These are phyloP conservation scores for Gadopsis bispinosus DNA, from an alignment of 2,797 vertebrate species.

Conservation along the genomic window DNA sequence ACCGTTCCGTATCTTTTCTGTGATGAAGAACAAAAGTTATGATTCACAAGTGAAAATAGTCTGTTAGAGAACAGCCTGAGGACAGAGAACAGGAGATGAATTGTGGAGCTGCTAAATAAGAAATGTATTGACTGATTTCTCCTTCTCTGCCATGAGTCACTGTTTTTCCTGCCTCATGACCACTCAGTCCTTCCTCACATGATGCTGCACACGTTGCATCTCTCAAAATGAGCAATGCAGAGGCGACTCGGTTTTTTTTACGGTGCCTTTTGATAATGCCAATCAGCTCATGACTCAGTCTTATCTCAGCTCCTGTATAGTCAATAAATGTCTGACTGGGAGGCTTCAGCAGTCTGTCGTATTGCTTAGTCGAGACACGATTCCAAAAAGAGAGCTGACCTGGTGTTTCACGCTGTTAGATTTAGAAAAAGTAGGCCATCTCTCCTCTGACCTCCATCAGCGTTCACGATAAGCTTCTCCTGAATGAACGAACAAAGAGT, in stretches of 20 bases:
- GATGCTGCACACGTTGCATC: conserved; percentile 16
- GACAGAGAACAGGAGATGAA: conserved; percentile 23
- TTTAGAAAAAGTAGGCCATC: conserved; percentile 67
- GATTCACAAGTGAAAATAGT: conserved; percentile 36
- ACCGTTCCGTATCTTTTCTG: conserved; percentile 6
- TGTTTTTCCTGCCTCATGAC: conserved; percentile 40
- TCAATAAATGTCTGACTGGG: conserved; percentile 30
- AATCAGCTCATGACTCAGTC: conserved; percentile 13
- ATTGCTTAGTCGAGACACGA: conserved; percentile 41
- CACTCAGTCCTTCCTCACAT: neutral
- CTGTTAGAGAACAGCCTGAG: conserved; percentile 18
- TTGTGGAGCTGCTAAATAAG: conserved; percentile 33
- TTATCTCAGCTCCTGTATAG: conserved; percentile 14
- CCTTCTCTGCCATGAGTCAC: conserved; percentile 26
- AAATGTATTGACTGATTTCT: conserved; percentile 29
- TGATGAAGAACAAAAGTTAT: conserved; percentile 11
- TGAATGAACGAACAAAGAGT: conserved; percentile 40
- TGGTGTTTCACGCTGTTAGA: conserved; percentile 48
- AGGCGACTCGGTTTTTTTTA: conserved; percentile 7
- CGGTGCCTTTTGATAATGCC: neutral
- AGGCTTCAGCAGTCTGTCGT: neutral
- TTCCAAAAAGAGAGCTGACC: conserved; percentile 46
- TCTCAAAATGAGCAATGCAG: conserved; percentile 11
- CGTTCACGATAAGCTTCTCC: conserved; percentile 57
- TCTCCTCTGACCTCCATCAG: conserved; percentile 66